These are phyloP conservation scores for Patiria pectinifera DNA, from an alignment of 53 echinoderm and acorn worm species.

Conservation along the genomic window DNA sequence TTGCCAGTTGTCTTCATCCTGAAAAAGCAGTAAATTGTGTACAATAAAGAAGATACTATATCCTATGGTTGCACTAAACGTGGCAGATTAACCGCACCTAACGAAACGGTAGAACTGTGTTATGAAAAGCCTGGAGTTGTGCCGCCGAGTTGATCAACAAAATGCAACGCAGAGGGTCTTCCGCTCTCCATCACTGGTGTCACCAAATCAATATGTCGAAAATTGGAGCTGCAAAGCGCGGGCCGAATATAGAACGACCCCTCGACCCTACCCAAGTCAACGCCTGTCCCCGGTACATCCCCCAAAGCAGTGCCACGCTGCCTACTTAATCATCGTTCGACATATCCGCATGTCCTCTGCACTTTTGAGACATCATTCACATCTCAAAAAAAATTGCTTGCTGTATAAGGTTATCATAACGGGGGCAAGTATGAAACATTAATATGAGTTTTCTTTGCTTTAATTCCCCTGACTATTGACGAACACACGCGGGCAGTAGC, in stretches of 20 bases:
- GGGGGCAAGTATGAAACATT: not conserved
- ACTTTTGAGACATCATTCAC: not conserved
- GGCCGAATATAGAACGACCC: not conserved
- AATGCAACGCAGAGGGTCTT: too few species aligned
- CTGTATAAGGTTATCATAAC: not conserved
- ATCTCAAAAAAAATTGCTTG: not conserved
- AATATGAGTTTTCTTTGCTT: not conserved
- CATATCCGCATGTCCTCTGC: not conserved
- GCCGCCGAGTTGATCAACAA: too few species aligned
- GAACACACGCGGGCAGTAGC: not conserved
- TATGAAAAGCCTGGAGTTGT: too few species aligned
- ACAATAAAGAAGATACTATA: too few species aligned
- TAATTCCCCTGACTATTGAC: not conserved
- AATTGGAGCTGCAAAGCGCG: too few species aligned
- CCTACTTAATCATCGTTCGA: conserved; percentile 21
- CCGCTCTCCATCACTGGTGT: too few species aligned
- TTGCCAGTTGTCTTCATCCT: too few species aligned
- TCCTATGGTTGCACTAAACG: too few species aligned
- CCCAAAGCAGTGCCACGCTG: not conserved
- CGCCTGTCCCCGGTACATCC: not conserved
- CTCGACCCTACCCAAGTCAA: not conserved
- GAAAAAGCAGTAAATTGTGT: too few species aligned
- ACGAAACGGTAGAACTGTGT: too few species aligned
- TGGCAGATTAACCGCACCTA: too few species aligned
- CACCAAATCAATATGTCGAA: too few species aligned